These are phyloP conservation scores for Idris sp. DNA, from an alignment of 1,140 invertebrate genomes.

Conservation along the genomic window DNA sequence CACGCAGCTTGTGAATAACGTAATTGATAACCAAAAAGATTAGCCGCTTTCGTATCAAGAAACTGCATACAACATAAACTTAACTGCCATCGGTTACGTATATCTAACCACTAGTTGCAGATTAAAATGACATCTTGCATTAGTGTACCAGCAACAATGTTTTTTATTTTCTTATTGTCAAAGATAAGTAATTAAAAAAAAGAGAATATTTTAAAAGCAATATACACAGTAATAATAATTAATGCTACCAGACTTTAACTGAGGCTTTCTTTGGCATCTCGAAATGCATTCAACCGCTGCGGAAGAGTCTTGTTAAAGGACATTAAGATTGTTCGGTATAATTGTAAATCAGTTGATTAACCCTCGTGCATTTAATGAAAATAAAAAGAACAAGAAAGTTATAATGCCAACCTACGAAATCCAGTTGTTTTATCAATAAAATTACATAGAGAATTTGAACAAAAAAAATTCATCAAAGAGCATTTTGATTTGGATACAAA, in stretches of 20 bases:
- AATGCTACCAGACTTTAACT: conserved; percentile 4
- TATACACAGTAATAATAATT: too few relatives aligned
- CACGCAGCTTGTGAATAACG: conserved; percentile 40
- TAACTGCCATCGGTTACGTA: conserved; percentile 31
- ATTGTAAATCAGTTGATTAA: conserved; percentile 28
- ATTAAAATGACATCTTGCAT: conserved; percentile 30
- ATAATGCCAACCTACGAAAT: too few relatives aligned
- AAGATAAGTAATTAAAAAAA: not conserved
- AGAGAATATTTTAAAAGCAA: too few relatives aligned
- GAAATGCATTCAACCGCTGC: conserved; percentile 3
- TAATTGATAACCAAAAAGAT: conserved; percentile 55
- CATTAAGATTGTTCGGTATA: conserved; percentile 24
- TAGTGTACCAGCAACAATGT: not conserved
- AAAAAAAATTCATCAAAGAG: too few relatives aligned
- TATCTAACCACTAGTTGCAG: conserved; percentile 12
- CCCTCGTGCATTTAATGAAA: not conserved
- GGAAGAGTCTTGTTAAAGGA: conserved; percentile 31
- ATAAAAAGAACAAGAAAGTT: not conserved
- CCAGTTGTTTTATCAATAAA: too few relatives aligned
- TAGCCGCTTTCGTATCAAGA: conserved; percentile 30
- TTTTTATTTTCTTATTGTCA: not conserved
- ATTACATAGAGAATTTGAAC: too few relatives aligned
- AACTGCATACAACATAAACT: conserved; percentile 20
- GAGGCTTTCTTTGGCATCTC: conserved; percentile 1
- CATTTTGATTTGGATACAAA: too few relatives aligned